Evolutionary conservation across 1,140 invertebrate genomes (phyloP).

Genomic region (Probaryconus sp.): DNA sequence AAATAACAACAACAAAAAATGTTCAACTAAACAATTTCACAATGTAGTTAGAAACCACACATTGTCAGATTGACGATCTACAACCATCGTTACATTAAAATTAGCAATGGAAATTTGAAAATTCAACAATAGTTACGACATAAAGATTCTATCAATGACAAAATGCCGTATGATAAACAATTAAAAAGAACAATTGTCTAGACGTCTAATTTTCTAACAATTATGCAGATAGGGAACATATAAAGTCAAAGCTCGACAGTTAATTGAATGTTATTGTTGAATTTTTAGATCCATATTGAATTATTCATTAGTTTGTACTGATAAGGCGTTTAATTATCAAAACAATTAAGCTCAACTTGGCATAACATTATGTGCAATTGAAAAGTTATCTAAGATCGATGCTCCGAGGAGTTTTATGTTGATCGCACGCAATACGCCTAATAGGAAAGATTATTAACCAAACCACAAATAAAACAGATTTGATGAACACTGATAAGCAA

Average conservation of each 20-base stretch:
- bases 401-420: conserved; percentile 22
- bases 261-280: conserved; percentile 45
- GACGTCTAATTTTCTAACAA: conserved; percentile 34
- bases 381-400: conserved; percentile 56
- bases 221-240: conserved; percentile 23
- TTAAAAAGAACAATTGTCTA: too few relatives aligned
- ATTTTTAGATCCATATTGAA: conserved; percentile 43
- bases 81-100: too few relatives aligned
- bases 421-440: background rate
- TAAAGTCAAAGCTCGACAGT: conserved; percentile 32
- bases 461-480: conserved; percentile 9
- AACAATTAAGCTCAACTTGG: conserved; percentile 55
- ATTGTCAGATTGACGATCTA: too few relatives aligned
- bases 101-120: too few relatives aligned
- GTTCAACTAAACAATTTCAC: too few relatives aligned
- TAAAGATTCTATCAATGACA: too few relatives aligned
- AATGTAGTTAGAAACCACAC: too few relatives aligned
- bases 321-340: conserved; percentile 54
- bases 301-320: conserved; percentile 43
- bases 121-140: too few relatives aligned
- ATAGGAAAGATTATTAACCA: background rate
- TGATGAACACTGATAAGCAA: conserved; percentile 21
- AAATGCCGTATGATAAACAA: too few relatives aligned
- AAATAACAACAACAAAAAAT: too few relatives aligned
- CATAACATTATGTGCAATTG: conserved; percentile 50